Evolutionary conservation across 1,140 invertebrate species (phyloP).

Genomic region (Atopsyche davidsoni): DNA sequence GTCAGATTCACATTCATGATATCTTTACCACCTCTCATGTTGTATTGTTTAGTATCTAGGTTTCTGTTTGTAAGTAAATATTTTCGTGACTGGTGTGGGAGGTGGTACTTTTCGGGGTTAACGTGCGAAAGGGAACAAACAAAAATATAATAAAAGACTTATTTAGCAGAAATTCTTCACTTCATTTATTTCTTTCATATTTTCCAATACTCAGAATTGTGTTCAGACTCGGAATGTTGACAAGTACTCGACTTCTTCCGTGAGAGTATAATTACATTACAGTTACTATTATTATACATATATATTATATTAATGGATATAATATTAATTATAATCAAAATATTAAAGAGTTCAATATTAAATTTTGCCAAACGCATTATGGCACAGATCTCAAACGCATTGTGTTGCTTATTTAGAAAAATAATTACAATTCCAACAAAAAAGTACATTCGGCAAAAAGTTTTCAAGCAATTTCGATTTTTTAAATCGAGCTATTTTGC

Average conservation of each 20-base stretch:
- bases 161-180: constrained; percentile 26
- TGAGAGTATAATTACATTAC: constrained; percentile 21
- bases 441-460: too few relatives aligned
- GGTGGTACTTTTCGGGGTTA: too few relatives aligned
- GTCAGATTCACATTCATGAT: too few relatives aligned
- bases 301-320: constrained; percentile 25
- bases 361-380: constrained; percentile 27
- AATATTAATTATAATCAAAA: constrained; percentile 27
- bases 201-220: constrained; percentile 23
- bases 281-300: constrained; percentile 28
- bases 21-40: too few relatives aligned
- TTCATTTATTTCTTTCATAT: constrained; percentile 23
- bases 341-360: constrained; percentile 25
- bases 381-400: constrained; percentile 29
- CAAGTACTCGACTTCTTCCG: constrained; percentile 28
- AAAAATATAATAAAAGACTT: constrained; percentile 15
- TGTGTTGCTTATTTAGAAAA: constrained; percentile 6
- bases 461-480: too few relatives aligned
- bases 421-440: too few relatives aligned
- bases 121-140: too few relatives aligned
- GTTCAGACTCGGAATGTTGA: constrained; percentile 29
- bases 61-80: too few relatives aligned
- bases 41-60: too few relatives aligned
- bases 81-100: too few relatives aligned
- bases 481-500: too few relatives aligned